Evolutionary conservation across 2,797 vertebrate genomes (phyloP), one percentile per base, ranked within the genome.

Genomic region (Catharus ustulatus): DNA sequence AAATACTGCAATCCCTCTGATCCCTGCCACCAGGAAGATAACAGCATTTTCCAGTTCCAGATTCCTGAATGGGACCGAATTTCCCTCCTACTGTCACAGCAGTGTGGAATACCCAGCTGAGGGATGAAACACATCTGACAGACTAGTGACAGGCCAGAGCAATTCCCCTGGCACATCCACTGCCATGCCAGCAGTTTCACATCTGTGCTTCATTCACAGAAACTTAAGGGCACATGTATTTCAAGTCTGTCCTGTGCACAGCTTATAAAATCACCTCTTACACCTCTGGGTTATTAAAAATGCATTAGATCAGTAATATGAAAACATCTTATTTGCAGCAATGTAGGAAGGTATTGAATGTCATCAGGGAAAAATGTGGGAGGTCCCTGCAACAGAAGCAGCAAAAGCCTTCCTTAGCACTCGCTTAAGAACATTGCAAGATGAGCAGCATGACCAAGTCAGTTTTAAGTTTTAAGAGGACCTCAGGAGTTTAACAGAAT

Each of bases 171-270:
- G 43, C 24, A 66, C 5, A 51, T 38, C 72, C 54, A 43, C 1
- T 62, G 55, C 68, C 80, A 32, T 16, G 34, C 55, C 67, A 91
- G 32, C 62, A 76, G 23, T 24, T 74, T 32, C 79, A 68, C 7
- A 27, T 26, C 14, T 22, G 30, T 3, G 6, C 13, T 85, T 51
- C 14, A 15, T 26, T 42, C 54, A 59, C 34, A 36, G 40, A 27
- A 78, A 62, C 11, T 38, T 13, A 51, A 67, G 5, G 3, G 7
- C 73, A 49, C 0, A 0, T 14, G 7, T 30, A 30, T 30, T 74
- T 59, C 81, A 71, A 32, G 43, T 66, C 32, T 32, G 24, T 24
- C 36, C 15, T 16, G 10, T 10, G 13, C 5, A 5, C 11, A 8
- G 8, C 52, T 77, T 58, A 51, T 21, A 54, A 38, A 72, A 19